Evolutionary conservation across 2,888 invertebrate genomes (phyloP), one percentile per base, ranked within the genome.

Genomic region (Leptarthrus brevirostris): DNA sequence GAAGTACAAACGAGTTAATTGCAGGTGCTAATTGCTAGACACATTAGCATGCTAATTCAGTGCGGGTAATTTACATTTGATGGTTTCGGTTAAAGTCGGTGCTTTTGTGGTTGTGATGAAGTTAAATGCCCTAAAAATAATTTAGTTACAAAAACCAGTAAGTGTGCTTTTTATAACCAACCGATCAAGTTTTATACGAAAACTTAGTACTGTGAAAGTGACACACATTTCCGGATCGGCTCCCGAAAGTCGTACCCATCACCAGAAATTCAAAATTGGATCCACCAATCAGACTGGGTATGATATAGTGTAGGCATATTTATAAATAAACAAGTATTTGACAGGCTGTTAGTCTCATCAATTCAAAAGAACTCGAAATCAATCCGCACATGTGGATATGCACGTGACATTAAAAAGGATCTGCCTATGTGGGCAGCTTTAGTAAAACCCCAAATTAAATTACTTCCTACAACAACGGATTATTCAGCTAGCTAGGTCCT

Each of bases 21-120:
- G 49, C 74, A 73, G 73, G 73, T 75, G 73, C 61, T 75, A 75
- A 73, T 75, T 73, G 72, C 58, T 44, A 54, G 64, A n/a, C 24
- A 12, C 34, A 16, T 61, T 16, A 36, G 40, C 61, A 58, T 54
- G 36, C 22, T 40, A 61, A 61, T 61, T 40, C 3, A 36, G 61
- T 61, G 64, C 24, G 26, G 10, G 44, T 64, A 20, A 64, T 47
- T 64, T 64, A 61, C 61, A 64, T 44, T 69, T n/a, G n/a, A n/a
- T n/a, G n/a, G n/a, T n/a, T n/a, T n/a, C n/a, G n/a, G n/a, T n/a
- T 58, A 26, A 69, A 30, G 5, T 40, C 40, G 40, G 40, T 40
- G 10, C 44, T 22, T 16, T 5, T 22, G 34, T 73, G 64, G 30
- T 20, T 52, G 40, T 52, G 53, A 54, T 66, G 66, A 73, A 26